Conservation (phyloP, 1,140 invertebrate species). For the Tetramorium alpestre region DNA sequence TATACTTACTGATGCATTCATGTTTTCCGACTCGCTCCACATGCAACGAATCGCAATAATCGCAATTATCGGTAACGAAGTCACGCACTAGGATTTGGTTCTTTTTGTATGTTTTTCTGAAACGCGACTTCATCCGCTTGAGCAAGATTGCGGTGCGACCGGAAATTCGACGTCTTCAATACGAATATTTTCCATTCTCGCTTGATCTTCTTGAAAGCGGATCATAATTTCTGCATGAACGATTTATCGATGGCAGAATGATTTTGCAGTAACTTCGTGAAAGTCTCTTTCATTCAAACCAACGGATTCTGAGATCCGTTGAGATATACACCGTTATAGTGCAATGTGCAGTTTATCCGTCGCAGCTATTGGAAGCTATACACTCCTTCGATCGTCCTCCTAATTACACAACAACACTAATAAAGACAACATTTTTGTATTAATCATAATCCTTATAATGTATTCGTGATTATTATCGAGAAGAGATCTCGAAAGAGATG, state of each 20-base stretch:
- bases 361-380: background rate
- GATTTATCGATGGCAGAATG: constrained; percentile 39
- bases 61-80: background rate
- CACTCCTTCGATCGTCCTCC: constrained; percentile 23
- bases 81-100: constrained; percentile 21
- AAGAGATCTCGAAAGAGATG: background rate
- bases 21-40: background rate
- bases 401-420: constrained; percentile 25
- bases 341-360: background rate
- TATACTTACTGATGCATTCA: background rate
- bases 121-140: constrained; percentile 10
- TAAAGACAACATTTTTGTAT: background rate
- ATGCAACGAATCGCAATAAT: background rate
- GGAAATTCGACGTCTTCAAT: background rate
- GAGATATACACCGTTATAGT: background rate
- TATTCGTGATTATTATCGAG: background rate
- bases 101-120: background rate
- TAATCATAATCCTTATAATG: background rate
- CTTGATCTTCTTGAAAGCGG: constrained; percentile 47
- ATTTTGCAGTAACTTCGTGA: constrained; percentile 50
- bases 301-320: constrained; percentile 25
- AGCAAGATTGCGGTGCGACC: constrained; percentile 6
- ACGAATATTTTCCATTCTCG: background rate
- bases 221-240: constrained; percentile 59
- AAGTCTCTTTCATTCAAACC: constrained; percentile 59